A percentile compares a stretch with the other conserved stretches of the same genome.
These are phyloP conservation scores for Diadumene lineata DNA, from an alignment of 92 coral and sea anemone species.

Conservation along the genomic window DNA sequence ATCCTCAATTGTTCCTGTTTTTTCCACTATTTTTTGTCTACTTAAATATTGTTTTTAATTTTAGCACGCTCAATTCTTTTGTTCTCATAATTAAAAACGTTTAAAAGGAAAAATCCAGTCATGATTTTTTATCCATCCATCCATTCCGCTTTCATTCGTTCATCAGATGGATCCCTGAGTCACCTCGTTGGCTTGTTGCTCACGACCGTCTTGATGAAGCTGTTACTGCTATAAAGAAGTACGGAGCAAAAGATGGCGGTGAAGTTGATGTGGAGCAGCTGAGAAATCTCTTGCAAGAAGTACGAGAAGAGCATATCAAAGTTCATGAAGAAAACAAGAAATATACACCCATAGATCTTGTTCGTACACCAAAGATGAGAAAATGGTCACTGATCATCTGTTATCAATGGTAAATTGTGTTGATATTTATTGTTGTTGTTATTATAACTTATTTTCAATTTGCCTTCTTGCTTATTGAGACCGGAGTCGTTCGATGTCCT, in stretches of 20 bases:
- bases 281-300: slow-evolving; percentile 14
- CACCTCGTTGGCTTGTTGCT: slow-evolving; percentile 53
- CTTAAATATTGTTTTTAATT: no score
- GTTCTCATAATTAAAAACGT: no score
- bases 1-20: no score
- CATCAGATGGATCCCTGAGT: slow-evolving; percentile 40
- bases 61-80: background rate
- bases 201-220: slow-evolving; percentile 54
- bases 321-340: slow-evolving; percentile 25
- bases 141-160: background rate
- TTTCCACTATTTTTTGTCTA: no score
- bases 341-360: slow-evolving; percentile 38
- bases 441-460: no score
- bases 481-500: no score
- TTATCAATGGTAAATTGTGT: slow-evolving; percentile 49
- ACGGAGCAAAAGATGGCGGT: slow-evolving; percentile 34
- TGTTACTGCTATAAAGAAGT: slow-evolving; percentile 28
- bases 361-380: slow-evolving; percentile 49
- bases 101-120: no score
- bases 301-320: slow-evolving; percentile 21
- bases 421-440: no score
- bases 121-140: background rate
- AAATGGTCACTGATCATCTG: slow-evolving; percentile 40
- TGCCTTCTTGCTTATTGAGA: no score
- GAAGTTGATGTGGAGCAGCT: slow-evolving; percentile 19